Evolutionary conservation across 1,140 invertebrate genomes (phyloP).

Genomic region (Delia radicum): DNA sequence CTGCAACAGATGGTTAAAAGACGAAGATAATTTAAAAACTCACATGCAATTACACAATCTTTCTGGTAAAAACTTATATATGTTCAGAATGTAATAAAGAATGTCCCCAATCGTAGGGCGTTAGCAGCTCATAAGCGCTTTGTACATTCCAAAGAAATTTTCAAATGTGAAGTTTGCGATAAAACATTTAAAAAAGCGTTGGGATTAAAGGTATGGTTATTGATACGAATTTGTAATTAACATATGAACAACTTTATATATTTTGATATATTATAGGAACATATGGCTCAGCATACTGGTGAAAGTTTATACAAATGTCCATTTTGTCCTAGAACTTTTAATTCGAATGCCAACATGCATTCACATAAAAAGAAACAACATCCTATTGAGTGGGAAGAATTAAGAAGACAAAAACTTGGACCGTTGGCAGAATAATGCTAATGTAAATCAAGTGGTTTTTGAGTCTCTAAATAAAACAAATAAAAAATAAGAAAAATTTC

Average conservation of each 20-base stretch:
- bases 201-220: slow-evolving; percentile 38
- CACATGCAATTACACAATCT: slow-evolving; percentile 46
- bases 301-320: slow-evolving; percentile 50
- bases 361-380: slow-evolving; percentile 53
- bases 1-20: slow-evolving; percentile 50
- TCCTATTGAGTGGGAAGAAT: slow-evolving; percentile 50
- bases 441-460: too few species aligned
- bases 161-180: slow-evolving; percentile 48
- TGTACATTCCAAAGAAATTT: slow-evolving; percentile 46
- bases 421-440: neutral
- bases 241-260: too few species aligned
- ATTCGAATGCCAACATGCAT: slow-evolving; percentile 53
- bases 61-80: slow-evolving; percentile 31
- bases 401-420: slow-evolving; percentile 48
- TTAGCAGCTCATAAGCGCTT: slow-evolving; percentile 47
- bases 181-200: slow-evolving; percentile 54
- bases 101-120: slow-evolving; percentile 45
- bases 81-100: slow-evolving; percentile 48
- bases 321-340: slow-evolving; percentile 50
- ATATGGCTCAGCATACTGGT: slow-evolving; percentile 52
- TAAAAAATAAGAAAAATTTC: too few species aligned
- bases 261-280: slow-evolving; percentile 38
- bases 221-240: neutral
- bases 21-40: slow-evolving; percentile 46
- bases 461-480: too few species aligned